phyloP scores from a whole-genome alignment of 2,888 invertebrate species.

The Sinopyrophorus schimmeli region DNA sequence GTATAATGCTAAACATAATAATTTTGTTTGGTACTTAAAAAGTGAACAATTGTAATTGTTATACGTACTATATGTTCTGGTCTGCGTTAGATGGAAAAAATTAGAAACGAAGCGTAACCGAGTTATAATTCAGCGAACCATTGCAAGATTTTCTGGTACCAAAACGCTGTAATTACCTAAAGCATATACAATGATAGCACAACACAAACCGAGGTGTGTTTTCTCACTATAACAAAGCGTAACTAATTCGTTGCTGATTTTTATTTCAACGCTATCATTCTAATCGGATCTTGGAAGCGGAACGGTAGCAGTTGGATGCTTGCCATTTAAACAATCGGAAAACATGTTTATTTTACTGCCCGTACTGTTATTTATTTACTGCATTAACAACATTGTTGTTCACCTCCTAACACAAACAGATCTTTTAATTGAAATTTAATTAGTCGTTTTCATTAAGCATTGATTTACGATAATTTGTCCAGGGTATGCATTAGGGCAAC shows the following conservation, averaged over 20 bases:
- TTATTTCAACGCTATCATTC: constrained; percentile 24
- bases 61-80: too few relatives aligned
- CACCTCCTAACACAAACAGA: constrained; percentile 18
- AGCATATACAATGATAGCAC: constrained; percentile 12
- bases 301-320: constrained; percentile 16
- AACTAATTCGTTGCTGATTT: constrained; percentile 21
- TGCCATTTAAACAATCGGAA: constrained; percentile 18
- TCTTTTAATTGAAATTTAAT: constrained; percentile 12
- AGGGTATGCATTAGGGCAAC: too few relatives aligned
- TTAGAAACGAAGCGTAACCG: constrained; percentile 6
- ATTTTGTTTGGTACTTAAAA: too few relatives aligned
- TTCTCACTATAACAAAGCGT: constrained; percentile 19
- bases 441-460: constrained; percentile 13
- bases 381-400: constrained; percentile 10
- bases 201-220: constrained; percentile 18
- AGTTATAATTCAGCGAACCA: constrained; percentile 1
- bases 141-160: constrained; percentile 2
- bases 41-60: too few relatives aligned
- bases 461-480: too few relatives aligned
- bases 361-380: constrained; percentile 15
- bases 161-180: constrained; percentile 9
- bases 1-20: too few relatives aligned
- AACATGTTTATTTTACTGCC: constrained; percentile 20
- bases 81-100: too few relatives aligned
- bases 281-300: constrained; percentile 16